A percentile compares a stretch with the other conserved stretches of the same genome.
These are phyloP conservation scores for Lagodon rhomboides DNA, from an alignment of 2,797 vertebrate species.

Conservation along the genomic window DNA sequence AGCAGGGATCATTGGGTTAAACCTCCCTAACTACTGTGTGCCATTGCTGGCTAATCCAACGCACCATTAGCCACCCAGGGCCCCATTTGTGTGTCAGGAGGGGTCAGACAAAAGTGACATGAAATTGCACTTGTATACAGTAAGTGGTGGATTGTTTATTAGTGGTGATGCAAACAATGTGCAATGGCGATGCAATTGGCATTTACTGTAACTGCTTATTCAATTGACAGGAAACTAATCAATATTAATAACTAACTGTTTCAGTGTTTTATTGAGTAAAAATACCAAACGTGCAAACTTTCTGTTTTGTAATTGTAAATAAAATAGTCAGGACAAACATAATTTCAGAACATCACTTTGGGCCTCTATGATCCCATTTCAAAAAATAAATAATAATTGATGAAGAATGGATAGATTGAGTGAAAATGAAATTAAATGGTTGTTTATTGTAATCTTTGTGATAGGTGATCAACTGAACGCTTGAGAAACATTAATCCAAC, in stretches of 20 bases:
- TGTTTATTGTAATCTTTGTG: too few relatives aligned
- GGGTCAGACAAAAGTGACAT: conserved; percentile 8
- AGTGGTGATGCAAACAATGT: background rate
- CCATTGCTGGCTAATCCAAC: conserved; percentile 65
- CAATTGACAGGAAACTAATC: background rate
- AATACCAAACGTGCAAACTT: background rate
- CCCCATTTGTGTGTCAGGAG: conserved; percentile 23
- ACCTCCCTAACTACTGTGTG: conserved; percentile 68
- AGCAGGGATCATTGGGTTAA: conserved; percentile 78
- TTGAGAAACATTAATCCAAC: too few relatives aligned
- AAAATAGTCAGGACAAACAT: background rate
- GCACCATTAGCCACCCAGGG: conserved; percentile 52
- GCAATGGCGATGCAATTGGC: background rate
- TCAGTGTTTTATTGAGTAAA: background rate
- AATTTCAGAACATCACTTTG: background rate
- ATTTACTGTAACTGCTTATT: background rate
- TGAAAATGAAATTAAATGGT: background rate
- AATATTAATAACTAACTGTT: background rate
- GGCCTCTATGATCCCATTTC: background rate
- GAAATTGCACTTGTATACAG: background rate
- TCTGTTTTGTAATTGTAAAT: background rate
- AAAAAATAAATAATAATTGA: too few relatives aligned
- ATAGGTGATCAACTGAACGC: too few relatives aligned
- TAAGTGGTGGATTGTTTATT: background rate
- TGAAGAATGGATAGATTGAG: background rate